These are phyloP conservation scores for Dinomys branickii DNA, from an alignment of 2,113 vertebrate genomes.

Conservation along the genomic window DNA sequence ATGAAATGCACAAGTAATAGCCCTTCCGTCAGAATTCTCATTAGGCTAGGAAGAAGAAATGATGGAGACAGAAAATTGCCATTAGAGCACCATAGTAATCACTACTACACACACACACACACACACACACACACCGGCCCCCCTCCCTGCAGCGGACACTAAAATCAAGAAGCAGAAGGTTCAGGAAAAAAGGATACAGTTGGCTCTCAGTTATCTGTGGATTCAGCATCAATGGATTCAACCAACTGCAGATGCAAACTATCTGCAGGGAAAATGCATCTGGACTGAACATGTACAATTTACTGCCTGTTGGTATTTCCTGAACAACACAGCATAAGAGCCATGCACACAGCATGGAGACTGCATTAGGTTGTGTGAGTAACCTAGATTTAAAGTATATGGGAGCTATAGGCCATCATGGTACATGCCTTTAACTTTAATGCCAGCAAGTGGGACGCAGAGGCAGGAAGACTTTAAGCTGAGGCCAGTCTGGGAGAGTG, in stretches of 20 bases:
- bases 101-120: neutral
- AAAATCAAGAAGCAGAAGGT: neutral
- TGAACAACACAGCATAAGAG: neutral
- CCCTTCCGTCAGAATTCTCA: conserved; percentile 6
- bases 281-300: neutral
- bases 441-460: neutral
- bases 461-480: neutral
- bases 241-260: neutral
- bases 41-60: neutral
- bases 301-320: neutral
- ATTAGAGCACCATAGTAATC: neutral
- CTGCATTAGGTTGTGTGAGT: neutral
- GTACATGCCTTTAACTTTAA: neutral
- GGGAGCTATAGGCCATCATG: neutral
- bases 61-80: neutral
- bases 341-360: neutral
- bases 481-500: neutral
- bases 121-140: no score
- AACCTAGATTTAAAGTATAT: neutral
- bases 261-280: neutral
- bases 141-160: neutral
- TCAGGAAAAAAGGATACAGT: neutral
- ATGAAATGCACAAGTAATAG: neutral
- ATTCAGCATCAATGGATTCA: neutral
- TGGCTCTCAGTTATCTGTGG: neutral